Evolutionary conservation across 2,797 vertebrate genomes (phyloP).

Genomic region (Xenentodon cancila): DNA sequence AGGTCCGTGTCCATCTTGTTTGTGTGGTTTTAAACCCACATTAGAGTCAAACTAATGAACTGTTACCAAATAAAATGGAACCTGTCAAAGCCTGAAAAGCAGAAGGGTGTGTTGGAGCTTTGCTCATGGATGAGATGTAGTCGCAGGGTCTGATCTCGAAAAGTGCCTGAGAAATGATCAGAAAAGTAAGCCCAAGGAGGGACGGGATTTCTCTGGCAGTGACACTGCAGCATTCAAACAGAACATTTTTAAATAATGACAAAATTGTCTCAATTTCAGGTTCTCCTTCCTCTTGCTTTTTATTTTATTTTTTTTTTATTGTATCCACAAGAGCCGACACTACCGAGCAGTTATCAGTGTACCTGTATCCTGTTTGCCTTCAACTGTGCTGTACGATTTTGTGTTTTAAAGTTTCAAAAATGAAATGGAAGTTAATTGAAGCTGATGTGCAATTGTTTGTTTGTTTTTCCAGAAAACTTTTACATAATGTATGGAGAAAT

Average conservation of each 20-base stretch:
- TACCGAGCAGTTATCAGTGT: conserved; percentile 41
- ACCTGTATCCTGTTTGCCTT: conserved; percentile 62
- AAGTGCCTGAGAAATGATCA: conserved; percentile 68
- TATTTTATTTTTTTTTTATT: conserved; percentile 14
- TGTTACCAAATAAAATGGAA: conserved; percentile 29
- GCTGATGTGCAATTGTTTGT: conserved; percentile 73
- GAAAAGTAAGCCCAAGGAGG: conserved; percentile 39
- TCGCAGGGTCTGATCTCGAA: conserved; percentile 18
- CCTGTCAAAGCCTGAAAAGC: conserved; percentile 2
- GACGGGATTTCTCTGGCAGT: conserved; percentile 18
- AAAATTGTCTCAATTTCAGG: conserved; percentile 35
- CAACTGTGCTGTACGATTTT: conserved; percentile 56
- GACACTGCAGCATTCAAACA: conserved; percentile 26
- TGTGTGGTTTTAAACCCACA: conserved; percentile 6
- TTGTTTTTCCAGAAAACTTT: conserved; percentile 65
- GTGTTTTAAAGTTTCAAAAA: conserved; percentile 51
- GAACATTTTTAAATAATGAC: conserved; percentile 9
- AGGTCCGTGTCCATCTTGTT: not conserved
- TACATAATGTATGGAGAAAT: conserved; percentile 70
- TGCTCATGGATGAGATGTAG: not conserved
- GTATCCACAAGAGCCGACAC: conserved; percentile 44
- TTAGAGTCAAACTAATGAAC: not conserved
- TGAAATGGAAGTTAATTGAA: conserved; percentile 52
- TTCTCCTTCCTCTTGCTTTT: conserved; percentile 36
- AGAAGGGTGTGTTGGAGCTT: conserved; percentile 30